These are phyloP conservation scores for Gonioctena quinquepunctata DNA, from an alignment of 1,140 invertebrate genomes.

Conservation along the genomic window DNA sequence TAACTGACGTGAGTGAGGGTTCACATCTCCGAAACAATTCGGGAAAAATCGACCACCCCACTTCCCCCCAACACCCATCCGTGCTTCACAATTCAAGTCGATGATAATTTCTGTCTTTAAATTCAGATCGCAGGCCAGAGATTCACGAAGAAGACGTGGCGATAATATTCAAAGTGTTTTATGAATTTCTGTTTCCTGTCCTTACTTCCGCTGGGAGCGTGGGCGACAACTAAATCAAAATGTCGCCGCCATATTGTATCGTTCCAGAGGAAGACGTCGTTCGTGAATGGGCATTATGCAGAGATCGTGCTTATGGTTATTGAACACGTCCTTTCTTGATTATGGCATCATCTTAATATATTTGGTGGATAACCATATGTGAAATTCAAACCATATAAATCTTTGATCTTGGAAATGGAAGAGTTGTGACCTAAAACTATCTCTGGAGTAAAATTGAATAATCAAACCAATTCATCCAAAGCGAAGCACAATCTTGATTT, in stretches of 20 bases:
- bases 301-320: background rate
- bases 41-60: no score
- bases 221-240: conserved; percentile 2
- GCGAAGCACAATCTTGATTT: no score
- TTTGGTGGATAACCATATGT: no score
- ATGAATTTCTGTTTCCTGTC: conserved; percentile 12
- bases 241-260: background rate
- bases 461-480: no score
- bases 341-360: no score
- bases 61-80: background rate
- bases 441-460: no score
- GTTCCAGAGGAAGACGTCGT: background rate
- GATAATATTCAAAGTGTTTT: conserved; percentile 7
- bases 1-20: no score
- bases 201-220: background rate
- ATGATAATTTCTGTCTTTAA: background rate
- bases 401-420: no score
- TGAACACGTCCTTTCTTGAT: background rate
- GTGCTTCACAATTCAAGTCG: background rate
- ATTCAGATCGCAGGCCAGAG: conserved; percentile 3
- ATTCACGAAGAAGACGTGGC: background rate
- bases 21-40: no score
- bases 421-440: no score
- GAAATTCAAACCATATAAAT: no score
- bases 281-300: background rate